phyloP scores from a whole-genome alignment of 2,797 vertebrate species.

The Squalus acanthias region DNA sequence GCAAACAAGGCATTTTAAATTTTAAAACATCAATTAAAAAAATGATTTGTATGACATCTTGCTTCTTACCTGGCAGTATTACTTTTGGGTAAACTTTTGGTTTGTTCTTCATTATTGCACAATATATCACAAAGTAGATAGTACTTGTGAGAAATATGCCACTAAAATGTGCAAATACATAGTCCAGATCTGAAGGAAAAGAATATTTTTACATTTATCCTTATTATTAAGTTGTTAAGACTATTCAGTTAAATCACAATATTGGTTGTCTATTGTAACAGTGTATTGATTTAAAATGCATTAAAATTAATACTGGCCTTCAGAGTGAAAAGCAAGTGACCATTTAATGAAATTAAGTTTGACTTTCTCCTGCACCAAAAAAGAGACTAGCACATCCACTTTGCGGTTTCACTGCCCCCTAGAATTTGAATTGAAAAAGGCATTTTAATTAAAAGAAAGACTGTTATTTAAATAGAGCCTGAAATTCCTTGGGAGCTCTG shows the following conservation, averaged over 20 bases:
- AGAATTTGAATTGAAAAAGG: background rate
- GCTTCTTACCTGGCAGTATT: slow-evolving; percentile 73
- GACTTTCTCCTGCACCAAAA: background rate
- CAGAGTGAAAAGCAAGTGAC: background rate
- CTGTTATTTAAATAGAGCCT: background rate
- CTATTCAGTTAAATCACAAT: background rate
- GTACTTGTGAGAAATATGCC: slow-evolving; percentile 80
- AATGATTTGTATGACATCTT: background rate
- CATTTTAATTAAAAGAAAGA: background rate
- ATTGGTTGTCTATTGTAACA: background rate
- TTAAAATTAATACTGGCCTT: background rate
- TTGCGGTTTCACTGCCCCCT: background rate
- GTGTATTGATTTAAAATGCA: background rate
- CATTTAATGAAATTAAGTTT: background rate
- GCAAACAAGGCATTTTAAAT: background rate
- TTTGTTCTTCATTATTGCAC: slow-evolving; percentile 68
- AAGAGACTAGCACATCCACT: background rate
- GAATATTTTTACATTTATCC: slow-evolving; percentile 21
- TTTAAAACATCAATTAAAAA: background rate
- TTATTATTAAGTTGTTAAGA: background rate
- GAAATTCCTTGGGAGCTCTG: background rate
- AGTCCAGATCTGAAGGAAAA: slow-evolving; percentile 75
- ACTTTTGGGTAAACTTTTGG: slow-evolving; percentile 72
- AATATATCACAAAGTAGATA: slow-evolving; percentile 77
- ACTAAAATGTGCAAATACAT: slow-evolving; percentile 72